Evolutionary conservation across 2,888 invertebrate species (phyloP), one percentile per base, ranked within the genome.

Genomic region (Hecatera dysodea): DNA sequence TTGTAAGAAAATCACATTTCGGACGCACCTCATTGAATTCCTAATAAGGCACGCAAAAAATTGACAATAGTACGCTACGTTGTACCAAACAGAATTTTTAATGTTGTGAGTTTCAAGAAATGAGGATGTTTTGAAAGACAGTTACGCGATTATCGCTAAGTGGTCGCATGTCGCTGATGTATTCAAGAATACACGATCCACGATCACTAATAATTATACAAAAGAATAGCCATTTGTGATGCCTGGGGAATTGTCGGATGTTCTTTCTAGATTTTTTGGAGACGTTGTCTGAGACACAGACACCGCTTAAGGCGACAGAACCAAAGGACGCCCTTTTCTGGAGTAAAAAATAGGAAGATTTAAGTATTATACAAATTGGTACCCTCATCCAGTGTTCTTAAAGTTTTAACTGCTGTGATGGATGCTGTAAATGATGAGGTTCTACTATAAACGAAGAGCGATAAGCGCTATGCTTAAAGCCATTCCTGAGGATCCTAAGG

Each of bases 1-100:
- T 88, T 85, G 86, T 88, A 88, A 89, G 86, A 90, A 90, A 89
- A 89, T 82, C 75, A 87, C 88, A 84, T 88, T 87, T 87, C 80
- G 81, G 81, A 85, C 77, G 81, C 78, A 83, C 88, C 81, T 83
- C 79, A 71, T 86, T 81, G 90, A 90, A 91, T 92, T 79, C 80
- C 72, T 86, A 89, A 90, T 88, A 81, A 83, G 80, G 82, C 72
- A 60, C 60, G 83, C 81, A 83, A 84, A 84, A 81, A 81, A 84
- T 59, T 62, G 53, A 83, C 84, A 80, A 81, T 80, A 81, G 80
- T 85, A 83, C 78, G 74, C 77, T 75, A 80, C 75, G 70, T 75
- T 78, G 72, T 79, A 76, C 72, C 36, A 65, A 67, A 72, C 71
- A 72, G 67, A 73, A 72, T 73, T 82, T 74, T 69, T 56, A 64